Base-by-base conservation (phyloP, 2,797 vertebrate genomes). In the Gymnodraco acuticeps region DNA sequence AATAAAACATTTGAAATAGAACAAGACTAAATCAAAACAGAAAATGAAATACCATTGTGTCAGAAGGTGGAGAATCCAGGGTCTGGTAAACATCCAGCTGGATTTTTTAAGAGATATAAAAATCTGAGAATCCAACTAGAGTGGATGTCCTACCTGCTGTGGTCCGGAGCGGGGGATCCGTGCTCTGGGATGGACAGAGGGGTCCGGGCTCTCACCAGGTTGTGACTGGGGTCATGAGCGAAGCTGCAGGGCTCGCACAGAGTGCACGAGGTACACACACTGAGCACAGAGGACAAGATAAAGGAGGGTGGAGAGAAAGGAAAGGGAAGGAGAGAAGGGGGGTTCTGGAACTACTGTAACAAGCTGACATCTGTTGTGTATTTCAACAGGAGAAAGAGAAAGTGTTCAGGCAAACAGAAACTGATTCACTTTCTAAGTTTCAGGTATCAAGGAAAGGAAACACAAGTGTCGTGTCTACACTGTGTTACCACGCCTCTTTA, bases 241-340 rank as follows among this genome's bases (percentile, higher is more conserved):
- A 96, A 98, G 0, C 94, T 92, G 64, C 96, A 97, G 4, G 95
- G 95, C 89, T 99, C 98, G 85, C 98, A 99, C 67, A 98, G 95
- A 23, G 92, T 98, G 82, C 97, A 99, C 68, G 96, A 95, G 1
- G 96, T 96, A 52, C 98, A 99, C 12, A 98, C 91, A 75, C 97
- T 99, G 90, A 38, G 17, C 42, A 74, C 61, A 60, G 27, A 38
- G 33, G 33, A 67, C 2, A 68, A 41, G 31, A 20, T 7, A 1
- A 2, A 42, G 9, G 38, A 7, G 3, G 54, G 11, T 10, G 13
- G 0, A 31, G 2, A 8, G 7, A 31, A 3, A 10, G 20, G 3
- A 54, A 53, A 5, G 31, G n/a, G 19, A 61, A 15, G 38, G 38
- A n/a, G 10, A 42, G 20, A 55, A 19, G 20, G 23, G 31, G 27